These are phyloP conservation scores for Esox niger DNA, from an alignment of 2,113 vertebrate genomes.

Conservation along the genomic window DNA sequence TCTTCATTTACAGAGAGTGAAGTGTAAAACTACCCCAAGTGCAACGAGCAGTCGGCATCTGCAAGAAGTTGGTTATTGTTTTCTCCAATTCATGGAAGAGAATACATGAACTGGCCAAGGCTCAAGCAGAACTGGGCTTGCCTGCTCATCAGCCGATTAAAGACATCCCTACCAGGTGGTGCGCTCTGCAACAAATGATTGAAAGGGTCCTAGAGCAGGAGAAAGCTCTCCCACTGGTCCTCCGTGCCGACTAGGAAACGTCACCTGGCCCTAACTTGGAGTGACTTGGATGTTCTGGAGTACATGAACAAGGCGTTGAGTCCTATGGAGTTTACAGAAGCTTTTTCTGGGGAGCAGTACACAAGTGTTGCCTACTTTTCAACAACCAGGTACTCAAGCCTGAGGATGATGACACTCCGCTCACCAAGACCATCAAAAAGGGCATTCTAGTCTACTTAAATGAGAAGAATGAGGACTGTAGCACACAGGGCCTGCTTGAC, in stretches of 20 bases:
- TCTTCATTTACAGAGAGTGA: background rate
- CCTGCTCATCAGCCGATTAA: constrained; percentile 16
- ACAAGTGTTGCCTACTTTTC: constrained; percentile 11
- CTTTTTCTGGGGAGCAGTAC: constrained; percentile 18
- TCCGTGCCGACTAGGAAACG: constrained; percentile 5
- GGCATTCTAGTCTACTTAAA: constrained; percentile 10
- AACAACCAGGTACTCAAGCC: constrained; percentile 5
- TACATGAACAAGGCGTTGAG: constrained; percentile 17
- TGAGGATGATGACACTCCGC: constrained; percentile 8
- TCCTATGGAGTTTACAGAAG: constrained; percentile 16
- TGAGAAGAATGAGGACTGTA: background rate
- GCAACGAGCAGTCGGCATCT: constrained; percentile 7
- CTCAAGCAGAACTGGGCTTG: constrained; percentile 11
- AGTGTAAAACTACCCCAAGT: constrained; percentile 2
- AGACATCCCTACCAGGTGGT: constrained; percentile 18
- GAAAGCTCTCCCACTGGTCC: background rate
- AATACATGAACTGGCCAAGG: constrained; percentile 12
- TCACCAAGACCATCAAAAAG: constrained; percentile 7
- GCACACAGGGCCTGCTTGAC: background rate
- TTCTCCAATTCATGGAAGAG: constrained; percentile 13
- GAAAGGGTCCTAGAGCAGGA: constrained; percentile 3
- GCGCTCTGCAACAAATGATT: background rate
- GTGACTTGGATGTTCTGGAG: constrained; percentile 6
- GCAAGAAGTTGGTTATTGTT: constrained; percentile 6
- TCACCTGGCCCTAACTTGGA: constrained; percentile 2